A percentile compares a stretch with the other conserved stretches of the same genome.
Evolutionary conservation across 2,797 vertebrate genomes (phyloP).

Genomic region (Ispidina lecontei): DNA sequence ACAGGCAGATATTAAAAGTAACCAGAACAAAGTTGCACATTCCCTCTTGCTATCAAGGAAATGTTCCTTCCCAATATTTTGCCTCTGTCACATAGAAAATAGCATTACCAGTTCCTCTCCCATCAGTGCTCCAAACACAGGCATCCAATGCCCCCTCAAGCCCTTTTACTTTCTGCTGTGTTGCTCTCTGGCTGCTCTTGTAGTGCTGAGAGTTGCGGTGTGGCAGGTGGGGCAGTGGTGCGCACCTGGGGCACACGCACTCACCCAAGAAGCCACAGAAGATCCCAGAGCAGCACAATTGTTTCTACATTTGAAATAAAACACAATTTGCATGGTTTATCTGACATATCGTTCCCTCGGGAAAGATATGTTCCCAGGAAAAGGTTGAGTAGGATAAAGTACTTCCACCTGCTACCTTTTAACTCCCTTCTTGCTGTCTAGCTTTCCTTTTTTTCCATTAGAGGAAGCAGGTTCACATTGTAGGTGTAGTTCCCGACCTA

Average conservation of each 20-base stretch:
- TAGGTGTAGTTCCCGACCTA: not conserved
- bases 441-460: not conserved
- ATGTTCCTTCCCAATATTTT: not conserved
- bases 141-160: not conserved
- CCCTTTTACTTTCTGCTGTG: not conserved
- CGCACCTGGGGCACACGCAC: rapidly evolving
- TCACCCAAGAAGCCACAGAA: not conserved
- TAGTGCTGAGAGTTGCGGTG: not conserved
- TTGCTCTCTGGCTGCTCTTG: not conserved
- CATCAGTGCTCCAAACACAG: not conserved
- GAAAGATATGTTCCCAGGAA: not conserved
- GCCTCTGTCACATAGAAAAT: not conserved
- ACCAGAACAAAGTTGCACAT: not conserved
- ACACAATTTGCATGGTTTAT: not conserved
- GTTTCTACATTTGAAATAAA: not conserved
- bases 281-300: rapidly evolving
- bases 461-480: not conserved
- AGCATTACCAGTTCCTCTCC: not conserved
- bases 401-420: not conserved
- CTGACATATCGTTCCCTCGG: not conserved
- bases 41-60: not conserved
- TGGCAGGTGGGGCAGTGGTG: rapidly evolving
- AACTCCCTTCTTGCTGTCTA: not conserved
- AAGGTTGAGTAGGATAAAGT: not conserved
- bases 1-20: not conserved